A percentile compares a stretch with the other conserved stretches of the same genome.
Evolutionary conservation across 2,113 vertebrate species (phyloP).

Genomic region (Nannospalax galili): DNA sequence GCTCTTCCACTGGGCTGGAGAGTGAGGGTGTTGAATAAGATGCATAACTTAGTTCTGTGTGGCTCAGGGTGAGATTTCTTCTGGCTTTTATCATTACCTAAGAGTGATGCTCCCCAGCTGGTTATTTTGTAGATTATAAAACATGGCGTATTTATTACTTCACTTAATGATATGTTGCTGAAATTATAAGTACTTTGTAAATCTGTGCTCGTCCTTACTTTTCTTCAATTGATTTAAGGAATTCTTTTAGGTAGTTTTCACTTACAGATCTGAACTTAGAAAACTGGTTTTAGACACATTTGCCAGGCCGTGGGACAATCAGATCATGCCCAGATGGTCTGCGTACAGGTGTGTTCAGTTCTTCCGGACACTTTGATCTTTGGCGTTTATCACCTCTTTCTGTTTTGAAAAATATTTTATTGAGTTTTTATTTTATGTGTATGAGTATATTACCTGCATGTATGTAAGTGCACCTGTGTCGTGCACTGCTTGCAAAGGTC

Average conservation of each 20-base stretch:
- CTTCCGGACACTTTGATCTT: not conserved
- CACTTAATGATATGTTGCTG: not conserved
- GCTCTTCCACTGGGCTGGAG: not conserved
- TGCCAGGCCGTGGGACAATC: not conserved
- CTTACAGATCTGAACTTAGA: not conserved
- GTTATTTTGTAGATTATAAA: not conserved
- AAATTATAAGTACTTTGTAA: conserved; percentile 19
- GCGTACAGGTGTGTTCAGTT: not conserved
- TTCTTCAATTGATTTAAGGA: conserved; percentile 1
- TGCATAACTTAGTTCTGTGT: not conserved
- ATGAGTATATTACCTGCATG: no score
- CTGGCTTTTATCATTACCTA: conserved; percentile 1
- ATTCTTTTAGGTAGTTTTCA: not conserved
- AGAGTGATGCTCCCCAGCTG: not conserved
- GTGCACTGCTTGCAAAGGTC: no score
- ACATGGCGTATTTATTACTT: not conserved
- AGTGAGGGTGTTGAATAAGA: not conserved
- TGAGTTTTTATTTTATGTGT: no score
- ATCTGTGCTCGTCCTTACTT: not conserved
- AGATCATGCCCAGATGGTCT: not conserved
- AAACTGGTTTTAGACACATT: not conserved
- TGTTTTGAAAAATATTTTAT: no score
- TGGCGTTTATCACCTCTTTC: not conserved
- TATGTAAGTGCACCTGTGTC: no score
- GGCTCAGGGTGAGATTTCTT: not conserved